phyloP scores from a whole-genome alignment of 2,888 invertebrate genomes.

The Eudemis profundana region DNA sequence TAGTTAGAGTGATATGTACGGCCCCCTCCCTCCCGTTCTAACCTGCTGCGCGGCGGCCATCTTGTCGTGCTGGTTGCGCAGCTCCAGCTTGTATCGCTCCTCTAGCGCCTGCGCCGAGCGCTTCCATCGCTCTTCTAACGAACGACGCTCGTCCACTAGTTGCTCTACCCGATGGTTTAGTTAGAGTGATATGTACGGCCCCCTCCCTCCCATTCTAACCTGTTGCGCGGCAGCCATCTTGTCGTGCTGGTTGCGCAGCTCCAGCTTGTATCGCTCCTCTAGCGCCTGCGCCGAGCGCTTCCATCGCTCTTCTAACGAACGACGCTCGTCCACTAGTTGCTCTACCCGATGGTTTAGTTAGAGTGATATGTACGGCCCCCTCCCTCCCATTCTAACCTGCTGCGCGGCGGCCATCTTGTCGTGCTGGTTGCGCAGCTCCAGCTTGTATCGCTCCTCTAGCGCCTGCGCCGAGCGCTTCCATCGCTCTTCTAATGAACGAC shows the following conservation, averaged over 20 bases:
- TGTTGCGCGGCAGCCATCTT: conserved; percentile 92
- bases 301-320: conserved; percentile 88
- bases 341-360: conserved; percentile 91
- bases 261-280: conserved; percentile 91
- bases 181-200: no score
- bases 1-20: no score
- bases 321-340: conserved; percentile 87
- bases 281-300: conserved; percentile 87
- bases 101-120: conserved; percentile 88
- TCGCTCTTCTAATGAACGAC: conserved; percentile 87
- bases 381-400: conserved; percentile 84
- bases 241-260: conserved; percentile 90
- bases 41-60: conserved; percentile 91
- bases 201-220: no score
- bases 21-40: no score
- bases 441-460: conserved; percentile 89
- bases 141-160: conserved; percentile 86
- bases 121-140: conserved; percentile 87
- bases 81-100: conserved; percentile 90
- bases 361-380: no score
- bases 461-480: conserved; percentile 88
- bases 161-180: conserved; percentile 90
- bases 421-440: conserved; percentile 90
- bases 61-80: conserved; percentile 90
- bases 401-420: conserved; percentile 92